Base-by-base conservation (phyloP, 2,113 vertebrate species). In the Apteryx owenii region DNA sequence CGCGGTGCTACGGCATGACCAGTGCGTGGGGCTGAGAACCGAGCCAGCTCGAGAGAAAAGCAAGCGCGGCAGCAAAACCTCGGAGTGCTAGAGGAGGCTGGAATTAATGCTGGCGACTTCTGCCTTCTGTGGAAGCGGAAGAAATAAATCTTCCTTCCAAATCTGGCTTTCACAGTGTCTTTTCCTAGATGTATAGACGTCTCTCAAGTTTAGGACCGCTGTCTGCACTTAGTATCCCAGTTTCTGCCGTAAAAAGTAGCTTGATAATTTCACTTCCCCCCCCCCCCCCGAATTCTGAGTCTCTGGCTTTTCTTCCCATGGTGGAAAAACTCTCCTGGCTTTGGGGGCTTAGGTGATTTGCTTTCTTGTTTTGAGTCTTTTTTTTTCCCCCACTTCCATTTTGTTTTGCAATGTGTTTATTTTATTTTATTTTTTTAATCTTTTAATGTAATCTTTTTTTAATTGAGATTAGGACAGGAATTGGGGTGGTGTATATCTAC, bases 1-100 rank as follows among this genome's bases (percentile, higher is more conserved):
- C 56, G 28, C 76, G 0, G 0, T 0, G 3, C 40, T 20, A 21
- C 7, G 50, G 25, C 0, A 2, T 6, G 1, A 28, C 2, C 1
- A 3, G 60, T 31, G 22, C 0, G 1, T 5, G 0, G 40, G 33
- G 33, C 68, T 38, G 36, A 40, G 18, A 66, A 40, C 48, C 1
- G 79, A 83, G 23, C 10, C 31, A 36, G 38, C 26, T 6, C 1
- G 1, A 85, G 64, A 93, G 66, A 40, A 77, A 40, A 68, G 62
- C 3, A 11, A 38, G 28, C 31, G 20, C 48, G 65, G n/a, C 50
- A 40, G 76, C 53, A 73, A 58, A 66, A 77, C 40, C 25, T 61
- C 54, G 4, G 2, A 21, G 78, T 71, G 54, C 51, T 58, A 29
- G 8, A 25, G 20, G 23, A 60, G 23, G 14, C 21, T 72, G 60